phyloP scores from a whole-genome alignment of 2,888 invertebrate genomes.

The Eristalinus aeneus region DNA sequence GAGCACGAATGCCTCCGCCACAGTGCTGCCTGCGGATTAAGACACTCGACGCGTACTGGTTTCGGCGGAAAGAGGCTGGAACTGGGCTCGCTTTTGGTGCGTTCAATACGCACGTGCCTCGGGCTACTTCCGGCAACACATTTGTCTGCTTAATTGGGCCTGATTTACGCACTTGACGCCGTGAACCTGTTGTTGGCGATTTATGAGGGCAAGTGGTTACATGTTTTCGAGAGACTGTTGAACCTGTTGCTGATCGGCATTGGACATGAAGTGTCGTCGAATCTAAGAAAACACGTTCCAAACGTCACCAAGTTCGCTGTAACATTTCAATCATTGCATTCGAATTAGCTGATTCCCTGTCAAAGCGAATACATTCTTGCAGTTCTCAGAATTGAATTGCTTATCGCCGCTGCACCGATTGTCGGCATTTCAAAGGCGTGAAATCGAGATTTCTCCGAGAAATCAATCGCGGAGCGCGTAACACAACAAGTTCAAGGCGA shows the following conservation, averaged over 20 bases:
- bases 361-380: background rate
- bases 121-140: constrained; percentile 6
- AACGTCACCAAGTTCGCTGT: no score
- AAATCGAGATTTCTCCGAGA: background rate
- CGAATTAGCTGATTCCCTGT: background rate
- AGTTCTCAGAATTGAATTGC: background rate
- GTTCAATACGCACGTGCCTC: constrained; percentile 7
- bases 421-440: background rate
- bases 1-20: no score
- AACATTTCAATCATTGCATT: no score
- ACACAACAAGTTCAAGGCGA: background rate
- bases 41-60: background rate
- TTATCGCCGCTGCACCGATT: background rate
- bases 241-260: background rate
- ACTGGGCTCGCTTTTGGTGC: background rate
- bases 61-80: background rate
- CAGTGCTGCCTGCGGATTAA: background rate
- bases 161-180: constrained; percentile 18
- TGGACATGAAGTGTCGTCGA: no score
- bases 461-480: background rate
- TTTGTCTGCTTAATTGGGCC: background rate
- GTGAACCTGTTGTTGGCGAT: constrained; percentile 1
- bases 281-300: no score
- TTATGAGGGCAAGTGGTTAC: constrained; percentile 9
- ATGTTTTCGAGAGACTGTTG: background rate